phyloP scores from a whole-genome alignment of 2,113 vertebrate species.

The Myotis yumanensis region DNA sequence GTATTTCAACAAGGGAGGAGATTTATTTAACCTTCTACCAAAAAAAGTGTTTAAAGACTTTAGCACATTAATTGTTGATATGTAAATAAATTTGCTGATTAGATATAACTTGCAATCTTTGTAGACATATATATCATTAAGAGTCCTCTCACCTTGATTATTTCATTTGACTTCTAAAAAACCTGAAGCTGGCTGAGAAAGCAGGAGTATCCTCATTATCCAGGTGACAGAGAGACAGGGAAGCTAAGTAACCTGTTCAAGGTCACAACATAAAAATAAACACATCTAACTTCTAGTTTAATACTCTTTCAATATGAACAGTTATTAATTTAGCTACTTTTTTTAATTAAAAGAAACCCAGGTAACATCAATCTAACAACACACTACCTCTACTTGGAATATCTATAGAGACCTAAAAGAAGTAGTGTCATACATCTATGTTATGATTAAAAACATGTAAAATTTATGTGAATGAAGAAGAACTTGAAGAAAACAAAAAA shows the following conservation, averaged over 20 bases:
- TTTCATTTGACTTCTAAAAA: background rate
- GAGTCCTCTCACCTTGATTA: constrained; percentile 3
- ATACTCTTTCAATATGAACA: background rate
- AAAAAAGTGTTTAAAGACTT: background rate
- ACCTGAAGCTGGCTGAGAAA: background rate
- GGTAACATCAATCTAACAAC: background rate
- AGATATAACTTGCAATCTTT: background rate
- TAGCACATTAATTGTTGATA: background rate
- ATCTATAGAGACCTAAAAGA: background rate
- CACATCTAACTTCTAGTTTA: background rate
- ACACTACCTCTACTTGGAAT: background rate
- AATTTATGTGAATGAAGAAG: background rate
- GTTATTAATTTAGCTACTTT: background rate
- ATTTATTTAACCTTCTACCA: background rate
- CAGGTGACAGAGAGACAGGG: background rate
- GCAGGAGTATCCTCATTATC: background rate
- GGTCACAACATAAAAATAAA: background rate
- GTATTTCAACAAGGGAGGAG: background rate
- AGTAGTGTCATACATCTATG: background rate
- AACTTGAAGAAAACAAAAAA: constrained; percentile 32
- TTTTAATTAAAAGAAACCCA: constrained; percentile 1
- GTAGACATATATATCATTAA: background rate
- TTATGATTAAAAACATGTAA: constrained; percentile 6
- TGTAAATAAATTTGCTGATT: constrained; percentile 25
- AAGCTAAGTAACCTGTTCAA: background rate